Base-by-base conservation (phyloP, 2,113 vertebrate species). In the Melospiza melodia region DNA sequence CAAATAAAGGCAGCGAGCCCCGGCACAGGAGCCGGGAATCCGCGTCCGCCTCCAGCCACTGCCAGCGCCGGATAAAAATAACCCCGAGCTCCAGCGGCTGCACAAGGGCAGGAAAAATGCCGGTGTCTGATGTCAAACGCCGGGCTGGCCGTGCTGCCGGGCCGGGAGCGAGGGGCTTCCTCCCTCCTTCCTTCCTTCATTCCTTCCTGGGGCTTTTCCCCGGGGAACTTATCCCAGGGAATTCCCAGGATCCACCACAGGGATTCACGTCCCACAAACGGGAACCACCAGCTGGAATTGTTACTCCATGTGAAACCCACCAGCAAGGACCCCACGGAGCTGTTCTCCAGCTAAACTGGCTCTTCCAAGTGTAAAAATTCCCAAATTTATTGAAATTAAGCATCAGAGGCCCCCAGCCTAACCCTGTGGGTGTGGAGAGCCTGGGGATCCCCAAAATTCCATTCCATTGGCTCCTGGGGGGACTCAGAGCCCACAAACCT, bases 61-160 rank as follows among this genome's bases (percentile, higher is more conserved):
- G 97, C 95, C 69, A 94, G 96, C 15, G 37, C 23, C 2, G 86
- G 97, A 93, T 98, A 98, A 98, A 98, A 98, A 98, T 98, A 98
- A 97, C 95, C 28, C 44, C 21, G 5, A 86, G 63, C 85, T 92
- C 51, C 21, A 1, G 54, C 61, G 37, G 94, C 94, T 75, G 71
- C 91, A 79, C 81, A 79, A 91, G 91, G 73, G 95, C 96, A 94
- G 87, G 88, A 86, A 92, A 87, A 93, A 92, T 83, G 68, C 27
- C 69, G 94, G 92, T 57, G 55, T 57, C 55, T 57, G 79, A 59
- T 87, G 72, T 90, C 92, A 39, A 89, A 83, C 2, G 43, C 74
- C 84, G 78, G 66, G 31, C 78, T 9, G 25, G n/a, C 73, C 25
- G 80, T 5, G 30, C 31, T 33, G 75, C 67, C 28, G 1, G 2